Conservation (phyloP, 2,888 invertebrate species). For the Odontomyia ornata region DNA sequence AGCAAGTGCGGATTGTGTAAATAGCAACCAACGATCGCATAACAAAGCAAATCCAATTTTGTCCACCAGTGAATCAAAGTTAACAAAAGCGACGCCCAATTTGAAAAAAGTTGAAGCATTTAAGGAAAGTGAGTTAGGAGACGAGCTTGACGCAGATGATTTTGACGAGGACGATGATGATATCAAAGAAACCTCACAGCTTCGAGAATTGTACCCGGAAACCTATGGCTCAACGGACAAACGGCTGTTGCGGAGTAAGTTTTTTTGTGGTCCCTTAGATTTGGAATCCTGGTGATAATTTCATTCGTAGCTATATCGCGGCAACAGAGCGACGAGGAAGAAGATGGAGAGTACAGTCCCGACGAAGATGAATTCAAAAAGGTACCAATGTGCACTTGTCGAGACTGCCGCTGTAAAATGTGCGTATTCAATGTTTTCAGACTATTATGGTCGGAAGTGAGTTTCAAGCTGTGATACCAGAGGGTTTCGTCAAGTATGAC, state of each 20-base stretch:
- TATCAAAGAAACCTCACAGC: slow-evolving; percentile 63
- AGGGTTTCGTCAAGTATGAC: slow-evolving; percentile 90
- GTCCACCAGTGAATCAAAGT: slow-evolving; percentile 57
- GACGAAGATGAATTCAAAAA: slow-evolving; percentile 92
- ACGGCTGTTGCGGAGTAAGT: slow-evolving; percentile 67
- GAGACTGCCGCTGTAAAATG: not conserved
- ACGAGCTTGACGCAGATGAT: slow-evolving; percentile 39
- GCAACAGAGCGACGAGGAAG: slow-evolving; percentile 83
- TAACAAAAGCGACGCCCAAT: slow-evolving; percentile 57
- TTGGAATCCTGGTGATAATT: not conserved
- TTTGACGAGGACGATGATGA: slow-evolving; percentile 55
- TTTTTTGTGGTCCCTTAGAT: not conserved
- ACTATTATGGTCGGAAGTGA: slow-evolving; percentile 95
- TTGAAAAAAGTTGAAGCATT: slow-evolving; percentile 49
- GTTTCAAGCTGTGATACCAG: slow-evolving; percentile 93
- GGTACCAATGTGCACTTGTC: slow-evolving; percentile 53
- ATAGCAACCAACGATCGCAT: slow-evolving; percentile 9
- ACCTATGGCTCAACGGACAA: slow-evolving; percentile 61
- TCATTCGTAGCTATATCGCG: slow-evolving; percentile 69
- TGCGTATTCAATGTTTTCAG: slow-evolving; percentile 56
- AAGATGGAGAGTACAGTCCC: slow-evolving; percentile 83
- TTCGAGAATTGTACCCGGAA: slow-evolving; percentile 67
- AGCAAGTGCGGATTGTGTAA: slow-evolving; percentile 54
- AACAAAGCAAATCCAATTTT: slow-evolving; percentile 57
- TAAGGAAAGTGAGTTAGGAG: slow-evolving; percentile 46